Evolutionary conservation across 2,888 invertebrate genomes (phyloP), one percentile per base, ranked within the genome.

Genomic region (Theodoxus fluviatilis): DNA sequence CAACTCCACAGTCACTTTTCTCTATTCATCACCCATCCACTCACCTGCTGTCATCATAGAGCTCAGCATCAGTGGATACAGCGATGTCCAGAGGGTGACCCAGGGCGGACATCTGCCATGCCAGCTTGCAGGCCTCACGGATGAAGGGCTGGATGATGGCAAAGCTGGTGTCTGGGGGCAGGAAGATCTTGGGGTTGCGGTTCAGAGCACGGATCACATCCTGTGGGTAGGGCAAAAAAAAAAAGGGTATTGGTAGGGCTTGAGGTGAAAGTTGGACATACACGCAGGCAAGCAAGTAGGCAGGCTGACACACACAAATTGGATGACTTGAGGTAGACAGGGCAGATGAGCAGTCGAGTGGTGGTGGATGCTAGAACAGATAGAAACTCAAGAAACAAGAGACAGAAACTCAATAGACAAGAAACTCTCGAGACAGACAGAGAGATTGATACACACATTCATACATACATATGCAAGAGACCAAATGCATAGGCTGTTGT

Each of bases 51-150:
- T 85, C 84, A 74, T 87, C 86, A 77, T 82, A 86, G 15, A 87
- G 83, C 71, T 87, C 87, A 66, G 83, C 85, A 73, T 84, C 84
- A 37, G 82, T 79, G n/a, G 85, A 82, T 7, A 85, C 78, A 63
- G 84, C 79, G 31, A 86, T 83, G 71, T 87, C 87, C 18, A 87
- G 77, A 9, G 86, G 84, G 73, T 84, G 81, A 25, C 85, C 85
- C 33, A 87, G 80, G 68, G 84, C 80, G 68, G 79, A 78, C 85
- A 86, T 85, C 75, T 84, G 82, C 87, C 87, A 87, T 63, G 86
- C 86, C 35, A 86, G 75, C 72, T 85, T 86, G 69, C 84, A 84
- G 25, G 85, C 83, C 73, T 87, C 87, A 18, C 87, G 79, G 72
- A 87, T 84, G 75, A 86, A 87, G 57, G 85, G 83, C 76, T 83